Base-by-base conservation (phyloP, 2,888 invertebrate genomes). In the Cryptosula pallasiana region DNA sequence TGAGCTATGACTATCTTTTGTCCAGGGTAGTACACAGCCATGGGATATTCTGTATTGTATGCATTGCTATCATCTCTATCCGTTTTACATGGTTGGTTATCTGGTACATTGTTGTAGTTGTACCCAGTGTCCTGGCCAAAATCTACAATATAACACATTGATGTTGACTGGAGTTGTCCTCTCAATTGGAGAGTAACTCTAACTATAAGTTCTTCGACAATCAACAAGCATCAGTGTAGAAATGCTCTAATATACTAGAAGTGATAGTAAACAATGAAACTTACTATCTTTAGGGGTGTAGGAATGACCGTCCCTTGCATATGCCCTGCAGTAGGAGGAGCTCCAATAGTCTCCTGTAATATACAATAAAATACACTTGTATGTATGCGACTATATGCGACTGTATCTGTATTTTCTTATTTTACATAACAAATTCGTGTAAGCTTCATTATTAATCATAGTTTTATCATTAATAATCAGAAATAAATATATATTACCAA, bases 101-200 rank as follows among this genome's bases (percentile, higher is more conserved):
- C 72, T 16, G 32, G 1, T 25, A 71, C 71, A 23, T 45, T 63
- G 27, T 55, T 25, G 25, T 72, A 55, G 69, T 73, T 55, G 54
- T 74, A 74, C 16, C 74, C 74, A 20, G 35, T 73, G 72, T 74
- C 74, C 29, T 35, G 20, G 27, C 73, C 73, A 71, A 73, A 73
- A n/a, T 71, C 70, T 70, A 45, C 32, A 69, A 69, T 29, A 35
- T 45, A 45, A 45, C 20, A 45, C 5, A 45, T 45, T 5, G 20
- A n/a, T n/a, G n/a, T n/a, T n/a, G n/a, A n/a, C n/a, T n/a, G n/a
- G n/a, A n/a, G n/a, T n/a, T n/a, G n/a, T n/a, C n/a, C n/a, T n/a
- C n/a, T n/a, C n/a, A n/a, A n/a, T n/a, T n/a, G n/a, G n/a, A n/a
- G n/a, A n/a, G n/a, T n/a, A n/a, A n/a, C n/a, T n/a, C n/a, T n/a